These are phyloP conservation scores for Lethocerus indicus DNA, from an alignment of 1,140 invertebrate species.

Conservation along the genomic window DNA sequence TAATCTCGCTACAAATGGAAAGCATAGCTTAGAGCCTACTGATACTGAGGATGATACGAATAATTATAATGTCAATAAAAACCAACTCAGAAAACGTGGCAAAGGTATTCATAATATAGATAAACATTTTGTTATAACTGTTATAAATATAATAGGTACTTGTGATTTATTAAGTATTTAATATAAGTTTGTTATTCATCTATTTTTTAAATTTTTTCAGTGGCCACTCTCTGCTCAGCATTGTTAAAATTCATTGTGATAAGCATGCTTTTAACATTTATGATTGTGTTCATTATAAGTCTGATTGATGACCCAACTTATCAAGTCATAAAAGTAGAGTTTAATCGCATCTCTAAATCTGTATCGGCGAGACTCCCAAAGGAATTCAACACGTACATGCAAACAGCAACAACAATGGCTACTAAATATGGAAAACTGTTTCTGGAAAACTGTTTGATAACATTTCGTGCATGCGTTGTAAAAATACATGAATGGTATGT, in stretches of 20 bases:
- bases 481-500: neutral
- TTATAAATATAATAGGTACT: neutral
- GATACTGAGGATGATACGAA: neutral
- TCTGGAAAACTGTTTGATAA: neutral
- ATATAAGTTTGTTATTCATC: neutral
- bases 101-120: neutral
- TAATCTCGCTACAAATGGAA: neutral
- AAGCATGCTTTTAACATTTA: neutral
- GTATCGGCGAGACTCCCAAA: neutral
- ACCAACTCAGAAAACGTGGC: neutral
- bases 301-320: neutral
- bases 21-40: neutral
- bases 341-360: neutral
- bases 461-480: neutral
- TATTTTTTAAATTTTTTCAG: slow-evolving; percentile 3
- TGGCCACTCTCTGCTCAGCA: neutral
- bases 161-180: neutral
- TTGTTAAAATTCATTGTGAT: neutral
- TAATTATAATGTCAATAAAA: neutral
- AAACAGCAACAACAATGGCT: neutral
- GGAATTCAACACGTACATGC: neutral
- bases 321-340: neutral
- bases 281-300: neutral
- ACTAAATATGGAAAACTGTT: neutral
- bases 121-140: neutral